Evolutionary conservation across 2,888 invertebrate genomes (phyloP).

Genomic region (Pogonocherus hispidulus): DNA sequence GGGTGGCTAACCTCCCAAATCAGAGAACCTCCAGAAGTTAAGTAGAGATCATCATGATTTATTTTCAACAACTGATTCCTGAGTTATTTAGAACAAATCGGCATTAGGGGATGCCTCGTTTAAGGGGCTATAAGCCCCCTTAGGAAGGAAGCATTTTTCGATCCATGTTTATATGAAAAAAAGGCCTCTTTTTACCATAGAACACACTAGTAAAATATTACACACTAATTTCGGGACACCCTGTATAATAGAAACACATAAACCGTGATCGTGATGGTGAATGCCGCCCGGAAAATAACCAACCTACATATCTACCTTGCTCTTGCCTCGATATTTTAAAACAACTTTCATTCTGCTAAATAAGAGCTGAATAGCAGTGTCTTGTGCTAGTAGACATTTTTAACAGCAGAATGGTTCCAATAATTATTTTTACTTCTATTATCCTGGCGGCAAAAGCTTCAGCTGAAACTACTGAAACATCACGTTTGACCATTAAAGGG

Average conservation of each 20-base stretch:
- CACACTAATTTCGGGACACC: too few relatives aligned
- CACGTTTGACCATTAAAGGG: background rate
- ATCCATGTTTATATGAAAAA: too few relatives aligned
- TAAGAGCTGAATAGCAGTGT: background rate
- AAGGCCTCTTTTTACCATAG: too few relatives aligned
- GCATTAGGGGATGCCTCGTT: too few relatives aligned
- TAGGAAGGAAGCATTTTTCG: too few relatives aligned
- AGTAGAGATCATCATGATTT: too few relatives aligned
- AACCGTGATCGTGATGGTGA: background rate
- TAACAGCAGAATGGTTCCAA: background rate
- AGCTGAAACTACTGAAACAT: background rate
- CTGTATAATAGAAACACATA: background rate
- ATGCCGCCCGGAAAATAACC: background rate
- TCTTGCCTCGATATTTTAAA: background rate
- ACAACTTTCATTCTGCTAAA: background rate
- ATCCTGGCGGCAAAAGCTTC: background rate
- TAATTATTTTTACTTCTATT: background rate
- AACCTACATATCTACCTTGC: background rate
- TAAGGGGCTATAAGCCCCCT: too few relatives aligned
- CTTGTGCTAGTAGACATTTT: background rate
- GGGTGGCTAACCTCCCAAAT: too few relatives aligned
- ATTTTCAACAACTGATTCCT: too few relatives aligned
- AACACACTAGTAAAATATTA: too few relatives aligned
- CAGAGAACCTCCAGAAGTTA: too few relatives aligned
- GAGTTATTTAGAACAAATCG: too few relatives aligned